phyloP scores from a whole-genome alignment of 2,797 vertebrate species.

The Poeciliopsis gracilis region DNA sequence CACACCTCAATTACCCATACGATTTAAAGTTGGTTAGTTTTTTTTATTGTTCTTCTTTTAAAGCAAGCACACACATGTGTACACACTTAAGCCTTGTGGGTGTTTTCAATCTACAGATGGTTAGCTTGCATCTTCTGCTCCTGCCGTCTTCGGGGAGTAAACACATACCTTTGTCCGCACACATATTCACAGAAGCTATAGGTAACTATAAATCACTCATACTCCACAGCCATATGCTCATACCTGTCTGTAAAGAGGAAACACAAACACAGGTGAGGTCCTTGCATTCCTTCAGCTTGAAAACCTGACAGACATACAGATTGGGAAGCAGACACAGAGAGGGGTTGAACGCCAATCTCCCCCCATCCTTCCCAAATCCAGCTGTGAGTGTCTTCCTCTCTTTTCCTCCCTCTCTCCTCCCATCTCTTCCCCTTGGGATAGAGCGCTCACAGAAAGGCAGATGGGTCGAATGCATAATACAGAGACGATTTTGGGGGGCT shows the following conservation, averaged over 20 bases:
- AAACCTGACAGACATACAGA: slow-evolving; percentile 67
- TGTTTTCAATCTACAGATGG: slow-evolving; percentile 64
- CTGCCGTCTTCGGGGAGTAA: slow-evolving; percentile 33
- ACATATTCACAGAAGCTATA: slow-evolving; percentile 26
- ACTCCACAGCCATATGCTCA: slow-evolving; percentile 65
- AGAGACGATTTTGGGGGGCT: slow-evolving; percentile 75
- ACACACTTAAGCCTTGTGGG: slow-evolving; percentile 30
- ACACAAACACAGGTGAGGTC: slow-evolving; percentile 70
- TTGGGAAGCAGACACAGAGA: slow-evolving; percentile 17
- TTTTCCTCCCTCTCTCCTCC: slow-evolving; percentile 59
- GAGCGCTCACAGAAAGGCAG: slow-evolving; percentile 84
- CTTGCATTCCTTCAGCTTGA: slow-evolving; percentile 68
- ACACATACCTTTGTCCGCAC: slow-evolving; percentile 25
- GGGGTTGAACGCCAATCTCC: slow-evolving; percentile 22
- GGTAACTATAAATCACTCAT: slow-evolving; percentile 71
- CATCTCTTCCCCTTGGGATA: slow-evolving; percentile 75
- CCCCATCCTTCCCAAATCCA: slow-evolving; percentile 55
- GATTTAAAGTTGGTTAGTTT: slow-evolving; percentile 14
- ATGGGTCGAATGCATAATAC: slow-evolving; percentile 96
- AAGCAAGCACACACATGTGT: slow-evolving; percentile 13
- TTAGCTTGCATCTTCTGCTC: slow-evolving; percentile 56
- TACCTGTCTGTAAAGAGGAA: slow-evolving; percentile 70
- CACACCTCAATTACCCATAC: background rate
- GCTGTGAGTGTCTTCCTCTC: slow-evolving; percentile 74
- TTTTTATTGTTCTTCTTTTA: slow-evolving; percentile 9